Conservation (phyloP, 2,113 vertebrate genomes). For the Bos indicus region DNA sequence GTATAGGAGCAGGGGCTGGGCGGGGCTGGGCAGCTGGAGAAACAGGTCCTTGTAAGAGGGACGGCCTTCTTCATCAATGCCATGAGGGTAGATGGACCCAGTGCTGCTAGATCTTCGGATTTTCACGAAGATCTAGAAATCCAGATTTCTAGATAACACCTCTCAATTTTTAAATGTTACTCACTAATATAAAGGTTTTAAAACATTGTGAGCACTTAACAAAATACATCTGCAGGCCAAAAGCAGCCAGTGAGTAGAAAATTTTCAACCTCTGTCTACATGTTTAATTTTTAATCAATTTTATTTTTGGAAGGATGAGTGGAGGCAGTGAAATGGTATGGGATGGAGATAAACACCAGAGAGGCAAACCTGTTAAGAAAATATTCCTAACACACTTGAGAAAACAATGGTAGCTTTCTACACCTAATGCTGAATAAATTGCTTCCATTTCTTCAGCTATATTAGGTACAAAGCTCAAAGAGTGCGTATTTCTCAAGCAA, state of each 20-base stretch:
- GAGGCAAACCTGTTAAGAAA: not conserved
- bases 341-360: not conserved
- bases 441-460: not conserved
- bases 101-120: not conserved
- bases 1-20: not conserved
- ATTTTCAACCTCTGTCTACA: not conserved
- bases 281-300: not conserved
- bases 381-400: not conserved
- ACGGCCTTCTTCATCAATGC: rapidly evolving
- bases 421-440: not conserved
- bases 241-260: not conserved
- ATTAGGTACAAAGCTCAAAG: not conserved
- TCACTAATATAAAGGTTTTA: not conserved
- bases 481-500: not conserved
- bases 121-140: not conserved
- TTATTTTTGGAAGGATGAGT: not conserved
- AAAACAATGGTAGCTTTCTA: not conserved
- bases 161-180: not conserved
- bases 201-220: not conserved
- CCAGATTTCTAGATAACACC: not conserved
- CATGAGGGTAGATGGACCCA: not conserved
- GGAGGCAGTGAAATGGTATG: not conserved
- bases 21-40: not conserved
- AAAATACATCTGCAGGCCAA: not conserved
- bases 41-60: not conserved